Conservation (phyloP, 2,888 invertebrate species). For the Dasypogon diadema region DNA sequence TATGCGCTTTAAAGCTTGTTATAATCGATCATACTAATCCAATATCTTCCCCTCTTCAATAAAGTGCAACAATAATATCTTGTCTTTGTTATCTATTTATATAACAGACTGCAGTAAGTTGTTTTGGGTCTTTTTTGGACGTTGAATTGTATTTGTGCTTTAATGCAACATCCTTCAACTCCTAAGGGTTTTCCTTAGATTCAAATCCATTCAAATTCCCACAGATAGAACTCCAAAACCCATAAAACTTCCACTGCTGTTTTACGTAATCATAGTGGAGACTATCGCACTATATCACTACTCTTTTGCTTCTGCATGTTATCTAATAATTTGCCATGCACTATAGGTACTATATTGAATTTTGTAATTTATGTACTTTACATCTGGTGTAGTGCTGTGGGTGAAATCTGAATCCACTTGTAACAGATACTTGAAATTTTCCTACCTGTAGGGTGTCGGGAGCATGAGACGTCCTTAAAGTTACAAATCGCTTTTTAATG, state of each 20-base stretch:
- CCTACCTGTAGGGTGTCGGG: constrained; percentile 10
- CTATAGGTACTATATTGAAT: background rate
- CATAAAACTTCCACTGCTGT: constrained; percentile 2
- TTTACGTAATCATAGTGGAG: constrained; percentile 38
- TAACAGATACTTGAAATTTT: constrained; percentile 19
- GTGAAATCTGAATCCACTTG: constrained; percentile 37
- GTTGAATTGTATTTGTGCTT: constrained; percentile 19
- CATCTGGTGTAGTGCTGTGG: background rate
- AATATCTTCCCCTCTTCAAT: too few relatives aligned
- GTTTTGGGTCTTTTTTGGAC: background rate
- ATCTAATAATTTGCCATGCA: constrained; percentile 3
- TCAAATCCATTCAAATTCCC: background rate
- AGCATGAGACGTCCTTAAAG: background rate
- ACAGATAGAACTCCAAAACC: background rate
- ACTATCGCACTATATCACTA: constrained; percentile 7
- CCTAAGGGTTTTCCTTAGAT: background rate
- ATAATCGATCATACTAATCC: too few relatives aligned
- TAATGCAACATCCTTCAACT: constrained; percentile 22
- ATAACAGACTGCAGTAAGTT: constrained; percentile 24
- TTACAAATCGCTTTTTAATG: constrained; percentile 28
- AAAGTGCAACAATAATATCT: too few relatives aligned
- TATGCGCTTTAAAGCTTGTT: too few relatives aligned
- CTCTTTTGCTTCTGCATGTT: background rate
- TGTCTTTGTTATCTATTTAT: too few relatives aligned
- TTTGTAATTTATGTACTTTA: background rate